Evolutionary conservation across 2,888 invertebrate species (phyloP), one percentile per base, ranked within the genome.

Genomic region (Yponomeuta cagnagella): DNA sequence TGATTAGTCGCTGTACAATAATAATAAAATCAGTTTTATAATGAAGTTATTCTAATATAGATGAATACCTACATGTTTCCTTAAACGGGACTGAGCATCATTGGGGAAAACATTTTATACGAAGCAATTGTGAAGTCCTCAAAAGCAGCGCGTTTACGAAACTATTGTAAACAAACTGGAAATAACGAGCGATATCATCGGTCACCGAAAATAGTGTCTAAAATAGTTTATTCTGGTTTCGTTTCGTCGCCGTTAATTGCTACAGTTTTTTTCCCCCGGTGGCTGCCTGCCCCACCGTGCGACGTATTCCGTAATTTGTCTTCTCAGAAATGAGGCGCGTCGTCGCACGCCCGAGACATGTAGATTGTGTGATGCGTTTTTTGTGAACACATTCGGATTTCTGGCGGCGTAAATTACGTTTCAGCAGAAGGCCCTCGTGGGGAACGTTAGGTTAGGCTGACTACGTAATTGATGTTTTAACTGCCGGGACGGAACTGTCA

Each of bases 301-400:
- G 86, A 82, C 78, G 84, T 87, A 87, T 89, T 88, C 85, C 78
- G 90, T 91, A 89, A 92, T 92, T 92, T 92, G 91, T 92, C 91
- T 92, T 92, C 91, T 79, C 80, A 90, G 91, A 92, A 92, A 92
- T 91, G 91, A 90, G 90, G 85, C 91, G 90, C 89, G 90, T 92
- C 91, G 90, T 90, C 91, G 89, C 84, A 87, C 86, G 86, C 86
- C 83, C 82, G 85, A 79, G 90, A 89, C 89, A 88, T 89, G 89
- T 88, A 87, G 88, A 88, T 88, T 65, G 69, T 65, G 69, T 72
- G 67, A 70, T 67, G 66, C 43, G 77, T 79, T 83, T 84, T 84
- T 83, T 82, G 81, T 81, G 74, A 77, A 82, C 85, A 82, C 85
- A 88, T 87, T 84, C 86, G 82, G 83, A 85, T 87, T 88, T 87